A percentile compares a stretch with the other conserved stretches of the same genome.
These are phyloP conservation scores for Zaprionus africanus DNA, from an alignment of 1,140 invertebrate genomes.

Conservation along the genomic window DNA sequence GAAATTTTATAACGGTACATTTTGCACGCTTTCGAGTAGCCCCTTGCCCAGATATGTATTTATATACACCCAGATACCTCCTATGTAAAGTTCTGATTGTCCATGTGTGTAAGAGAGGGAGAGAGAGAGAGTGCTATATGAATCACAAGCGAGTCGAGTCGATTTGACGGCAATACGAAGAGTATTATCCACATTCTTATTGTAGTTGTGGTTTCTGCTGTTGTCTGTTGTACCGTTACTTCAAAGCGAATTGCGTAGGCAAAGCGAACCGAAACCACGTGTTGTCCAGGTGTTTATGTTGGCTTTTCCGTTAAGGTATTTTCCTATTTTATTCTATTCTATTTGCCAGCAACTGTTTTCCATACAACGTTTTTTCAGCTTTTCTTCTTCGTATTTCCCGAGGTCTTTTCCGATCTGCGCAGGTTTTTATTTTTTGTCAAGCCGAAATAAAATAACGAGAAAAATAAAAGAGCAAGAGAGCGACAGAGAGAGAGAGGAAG, in stretches of 20 bases:
- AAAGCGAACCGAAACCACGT: conserved; percentile 64
- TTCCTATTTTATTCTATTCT: conserved; percentile 19
- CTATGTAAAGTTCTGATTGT: conserved; percentile 11
- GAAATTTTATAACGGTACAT: conserved; percentile 28
- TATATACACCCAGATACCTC: conserved; percentile 32
- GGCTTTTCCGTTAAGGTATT: conserved; percentile 40
- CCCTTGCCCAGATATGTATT: conserved; percentile 12
- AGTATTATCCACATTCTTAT: conserved; percentile 22
- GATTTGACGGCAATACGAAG: conserved; percentile 29
- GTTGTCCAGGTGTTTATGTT: conserved; percentile 78
- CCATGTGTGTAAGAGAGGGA: neutral
- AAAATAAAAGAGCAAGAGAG: conserved; percentile 9
- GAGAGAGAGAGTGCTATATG: conserved; percentile 19
- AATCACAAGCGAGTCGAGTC: conserved; percentile 43
- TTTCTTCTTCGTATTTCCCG: conserved; percentile 25
- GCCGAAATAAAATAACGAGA: conserved; percentile 20
- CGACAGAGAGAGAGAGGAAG: neutral
- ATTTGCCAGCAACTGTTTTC: conserved; percentile 1
- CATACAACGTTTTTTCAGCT: neutral
- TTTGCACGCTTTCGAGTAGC: conserved; percentile 1
- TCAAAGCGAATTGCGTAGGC: conserved; percentile 63
- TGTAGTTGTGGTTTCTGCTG: conserved; percentile 14
- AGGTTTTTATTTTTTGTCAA: conserved; percentile 36
- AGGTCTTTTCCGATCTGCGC: conserved; percentile 40
- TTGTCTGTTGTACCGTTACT: conserved; percentile 46